Percentiles rank a stretch among this genome's conserved stretches.
Evolutionary conservation across 35 echinoderm and acorn worm genomes (phyloP).

Genomic region (Heliocidaris erythrogramma): DNA sequence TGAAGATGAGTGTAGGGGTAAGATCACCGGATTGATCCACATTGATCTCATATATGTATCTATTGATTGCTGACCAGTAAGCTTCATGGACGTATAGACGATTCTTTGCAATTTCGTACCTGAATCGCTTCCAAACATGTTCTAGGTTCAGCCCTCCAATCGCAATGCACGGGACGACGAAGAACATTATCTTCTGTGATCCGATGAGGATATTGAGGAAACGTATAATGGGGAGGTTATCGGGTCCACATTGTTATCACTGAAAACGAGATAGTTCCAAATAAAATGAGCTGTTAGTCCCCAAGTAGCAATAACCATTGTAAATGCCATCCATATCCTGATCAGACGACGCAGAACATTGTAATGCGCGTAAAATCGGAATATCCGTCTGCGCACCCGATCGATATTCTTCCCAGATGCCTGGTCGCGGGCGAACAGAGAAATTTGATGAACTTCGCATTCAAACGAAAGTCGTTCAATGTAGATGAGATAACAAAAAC

Average conservation of each 20-base stretch:
- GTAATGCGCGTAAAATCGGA: constrained; percentile 14
- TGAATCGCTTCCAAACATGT: constrained; percentile 51
- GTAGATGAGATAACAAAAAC: constrained; percentile 64
- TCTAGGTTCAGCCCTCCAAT: constrained; percentile 60
- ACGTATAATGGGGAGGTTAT: neutral
- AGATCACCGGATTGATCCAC: neutral
- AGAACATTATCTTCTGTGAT: constrained; percentile 71
- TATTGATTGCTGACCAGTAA: constrained; percentile 45
- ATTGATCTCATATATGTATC: constrained; percentile 36
- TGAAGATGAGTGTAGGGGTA: constrained; percentile 58
- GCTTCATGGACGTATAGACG: neutral
- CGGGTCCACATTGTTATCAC: neutral
- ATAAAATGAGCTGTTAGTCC: constrained; percentile 60
- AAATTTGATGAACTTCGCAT: constrained; percentile 14
- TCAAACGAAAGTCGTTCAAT: constrained; percentile 47
- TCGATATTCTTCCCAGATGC: constrained; percentile 25
- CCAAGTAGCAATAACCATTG: constrained; percentile 63
- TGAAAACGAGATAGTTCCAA: constrained; percentile 66
- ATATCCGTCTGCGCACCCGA: neutral
- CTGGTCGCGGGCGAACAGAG: constrained; percentile 20
- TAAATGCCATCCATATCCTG: constrained; percentile 60
- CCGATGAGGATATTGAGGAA: constrained; percentile 61
- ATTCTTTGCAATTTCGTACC: constrained; percentile 23
- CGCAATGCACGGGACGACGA: constrained; percentile 52
- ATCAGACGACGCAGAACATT: constrained; percentile 45